phyloP scores from a whole-genome alignment of 2,113 vertebrate genomes.

The Oreochromis niloticus region DNA sequence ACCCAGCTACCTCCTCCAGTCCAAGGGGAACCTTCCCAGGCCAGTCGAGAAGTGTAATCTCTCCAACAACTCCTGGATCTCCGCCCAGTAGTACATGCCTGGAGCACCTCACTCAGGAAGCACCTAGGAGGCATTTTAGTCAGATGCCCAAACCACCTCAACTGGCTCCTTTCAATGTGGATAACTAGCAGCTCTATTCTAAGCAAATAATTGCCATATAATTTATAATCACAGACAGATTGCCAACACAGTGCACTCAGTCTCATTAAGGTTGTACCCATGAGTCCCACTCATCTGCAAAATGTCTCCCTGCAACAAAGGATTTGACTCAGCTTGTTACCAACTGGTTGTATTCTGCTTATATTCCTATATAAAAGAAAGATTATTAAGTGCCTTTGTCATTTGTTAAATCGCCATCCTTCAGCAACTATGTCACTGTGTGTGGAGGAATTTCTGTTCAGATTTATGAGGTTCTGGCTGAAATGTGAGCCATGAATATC shows the following conservation, averaged over 20 bases:
- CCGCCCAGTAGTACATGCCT: neutral
- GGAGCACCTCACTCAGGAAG: neutral
- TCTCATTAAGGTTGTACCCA: neutral
- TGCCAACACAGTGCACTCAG: neutral
- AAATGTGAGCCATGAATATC: neutral
- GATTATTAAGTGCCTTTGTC: neutral
- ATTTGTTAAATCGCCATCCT: neutral
- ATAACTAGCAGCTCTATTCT: neutral
- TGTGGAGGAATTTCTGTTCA: neutral
- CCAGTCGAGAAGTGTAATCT: neutral
- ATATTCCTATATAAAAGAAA: neutral
- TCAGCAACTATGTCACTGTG: neutral
- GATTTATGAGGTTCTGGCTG: neutral
- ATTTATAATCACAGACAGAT: neutral
- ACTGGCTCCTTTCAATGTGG: neutral
- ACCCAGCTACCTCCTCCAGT: neutral
- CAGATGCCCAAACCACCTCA: neutral
- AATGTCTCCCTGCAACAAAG: neutral
- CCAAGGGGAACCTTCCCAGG: neutral
- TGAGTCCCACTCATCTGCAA: neutral
- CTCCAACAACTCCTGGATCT: rapidly evolving
- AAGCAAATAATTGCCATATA: neutral
- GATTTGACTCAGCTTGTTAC: neutral
- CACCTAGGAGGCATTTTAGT: rapidly evolving
- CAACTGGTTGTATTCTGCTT: neutral